phyloP scores from a whole-genome alignment of 2,113 vertebrate genomes.

The Penelope pileata region DNA sequence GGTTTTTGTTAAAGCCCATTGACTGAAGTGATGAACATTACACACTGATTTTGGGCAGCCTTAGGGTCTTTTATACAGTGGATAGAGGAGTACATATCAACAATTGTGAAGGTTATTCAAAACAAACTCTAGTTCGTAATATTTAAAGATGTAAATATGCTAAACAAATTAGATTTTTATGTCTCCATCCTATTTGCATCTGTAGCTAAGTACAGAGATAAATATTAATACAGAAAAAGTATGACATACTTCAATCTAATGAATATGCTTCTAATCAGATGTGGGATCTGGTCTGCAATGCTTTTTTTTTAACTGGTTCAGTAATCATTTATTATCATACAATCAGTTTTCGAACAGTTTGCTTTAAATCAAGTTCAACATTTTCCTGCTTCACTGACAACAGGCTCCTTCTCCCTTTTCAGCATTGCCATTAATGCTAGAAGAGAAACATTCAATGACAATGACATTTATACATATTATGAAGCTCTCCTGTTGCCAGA shows the following conservation, averaged over 20 bases:
- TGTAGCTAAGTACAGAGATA: neutral
- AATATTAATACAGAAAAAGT: neutral
- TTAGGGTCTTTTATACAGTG: constrained; percentile 68
- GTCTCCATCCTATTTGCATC: constrained; percentile 21
- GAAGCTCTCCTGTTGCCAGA: neutral
- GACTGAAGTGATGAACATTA: constrained; percentile 77
- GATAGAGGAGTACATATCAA: constrained; percentile 42
- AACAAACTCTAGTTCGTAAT: constrained; percentile 68
- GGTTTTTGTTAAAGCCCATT: constrained; percentile 82
- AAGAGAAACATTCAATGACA: neutral
- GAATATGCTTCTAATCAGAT: neutral
- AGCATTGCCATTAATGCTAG: neutral
- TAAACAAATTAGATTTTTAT: constrained; percentile 61
- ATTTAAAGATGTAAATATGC: constrained; percentile 60
- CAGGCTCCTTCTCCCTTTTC: constrained; percentile 5
- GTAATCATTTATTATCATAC: neutral
- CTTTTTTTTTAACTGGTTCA: neutral
- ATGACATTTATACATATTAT: neutral
- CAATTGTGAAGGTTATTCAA: constrained; percentile 73
- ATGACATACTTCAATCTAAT: neutral
- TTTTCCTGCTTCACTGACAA: neutral
- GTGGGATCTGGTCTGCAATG: neutral
- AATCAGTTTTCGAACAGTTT: neutral
- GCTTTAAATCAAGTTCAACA: neutral
- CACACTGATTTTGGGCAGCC: constrained; percentile 63